phyloP scores from a whole-genome alignment of 2,888 invertebrate genomes.

The Caenorhabditis parvicauda region DNA sequence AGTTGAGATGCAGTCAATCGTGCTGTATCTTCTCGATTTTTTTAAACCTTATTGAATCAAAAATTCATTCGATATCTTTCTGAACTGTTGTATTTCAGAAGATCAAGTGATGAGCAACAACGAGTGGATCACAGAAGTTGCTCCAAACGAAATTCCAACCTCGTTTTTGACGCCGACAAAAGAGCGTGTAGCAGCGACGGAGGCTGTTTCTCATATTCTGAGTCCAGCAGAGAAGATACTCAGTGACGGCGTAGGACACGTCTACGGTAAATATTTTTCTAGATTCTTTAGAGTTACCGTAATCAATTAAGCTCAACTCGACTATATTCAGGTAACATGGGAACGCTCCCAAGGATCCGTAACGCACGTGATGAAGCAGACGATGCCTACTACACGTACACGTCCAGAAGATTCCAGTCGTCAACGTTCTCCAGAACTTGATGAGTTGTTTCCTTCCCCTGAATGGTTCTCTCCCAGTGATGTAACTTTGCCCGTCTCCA shows the following conservation, averaged over 20 bases:
- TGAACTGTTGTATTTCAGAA: no score
- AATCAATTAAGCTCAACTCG: no score
- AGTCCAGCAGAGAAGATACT: constrained; percentile 45
- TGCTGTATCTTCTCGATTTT: no score
- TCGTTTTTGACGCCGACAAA: constrained; percentile 33
- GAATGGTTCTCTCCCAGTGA: background rate
- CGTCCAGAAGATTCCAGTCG: constrained; percentile 24
- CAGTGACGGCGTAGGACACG: constrained; percentile 30
- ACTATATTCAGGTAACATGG: constrained; percentile 25
- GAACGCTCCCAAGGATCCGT: constrained; percentile 33
- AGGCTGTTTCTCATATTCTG: constrained; percentile 21
- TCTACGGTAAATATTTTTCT: constrained; percentile 25
- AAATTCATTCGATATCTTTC: no score
- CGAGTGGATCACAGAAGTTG: constrained; percentile 49
- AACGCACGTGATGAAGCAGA: constrained; percentile 50
- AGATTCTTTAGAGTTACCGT: no score
- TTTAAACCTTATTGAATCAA: no score
- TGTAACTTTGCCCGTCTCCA: no score
- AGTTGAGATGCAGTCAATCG: no score
- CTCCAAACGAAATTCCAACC: constrained; percentile 21
- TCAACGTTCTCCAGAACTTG: no score
- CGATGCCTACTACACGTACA: constrained; percentile 57
- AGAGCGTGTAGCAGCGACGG: constrained; percentile 9
- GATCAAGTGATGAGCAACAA: no score
- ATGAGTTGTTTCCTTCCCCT: no score